These are phyloP conservation scores for Marmota monax DNA, from an alignment of 2,113 vertebrate genomes.

Conservation along the genomic window DNA sequence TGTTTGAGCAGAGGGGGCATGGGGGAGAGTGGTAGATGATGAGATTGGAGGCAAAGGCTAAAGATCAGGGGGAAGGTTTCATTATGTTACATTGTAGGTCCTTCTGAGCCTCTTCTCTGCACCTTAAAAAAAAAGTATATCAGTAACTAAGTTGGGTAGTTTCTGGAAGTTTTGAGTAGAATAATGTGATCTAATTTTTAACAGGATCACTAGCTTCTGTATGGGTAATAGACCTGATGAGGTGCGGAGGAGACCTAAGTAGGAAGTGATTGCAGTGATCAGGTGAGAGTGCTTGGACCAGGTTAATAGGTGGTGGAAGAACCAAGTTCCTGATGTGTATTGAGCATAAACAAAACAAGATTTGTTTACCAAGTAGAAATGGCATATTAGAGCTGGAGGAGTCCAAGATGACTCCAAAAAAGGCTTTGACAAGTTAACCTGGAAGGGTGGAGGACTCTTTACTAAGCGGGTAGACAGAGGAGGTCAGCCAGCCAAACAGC, in stretches of 20 bases:
- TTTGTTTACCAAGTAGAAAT: background rate
- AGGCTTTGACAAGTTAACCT: background rate
- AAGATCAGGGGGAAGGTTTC: background rate
- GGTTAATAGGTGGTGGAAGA: background rate
- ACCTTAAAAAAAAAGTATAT: background rate
- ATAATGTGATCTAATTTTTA: constrained; percentile 11
- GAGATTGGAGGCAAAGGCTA: background rate
- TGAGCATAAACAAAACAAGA: background rate
- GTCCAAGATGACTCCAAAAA: background rate
- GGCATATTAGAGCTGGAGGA: background rate
- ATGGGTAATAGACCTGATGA: background rate
- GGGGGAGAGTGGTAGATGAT: background rate
- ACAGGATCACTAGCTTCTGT: background rate
- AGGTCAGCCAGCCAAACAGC: constrained; percentile 83
- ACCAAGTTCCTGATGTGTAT: background rate
- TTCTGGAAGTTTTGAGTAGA: background rate
- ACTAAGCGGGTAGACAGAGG: background rate
- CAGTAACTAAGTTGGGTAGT: background rate
- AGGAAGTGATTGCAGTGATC: background rate
- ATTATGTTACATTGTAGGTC: background rate
- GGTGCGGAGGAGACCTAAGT: background rate
- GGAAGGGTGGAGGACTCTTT: background rate
- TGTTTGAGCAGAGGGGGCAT: background rate
- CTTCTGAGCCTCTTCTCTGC: background rate
- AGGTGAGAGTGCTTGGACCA: background rate